These are phyloP conservation scores for Adelges cooleyi DNA, from an alignment of 1,140 invertebrate species.

Conservation along the genomic window DNA sequence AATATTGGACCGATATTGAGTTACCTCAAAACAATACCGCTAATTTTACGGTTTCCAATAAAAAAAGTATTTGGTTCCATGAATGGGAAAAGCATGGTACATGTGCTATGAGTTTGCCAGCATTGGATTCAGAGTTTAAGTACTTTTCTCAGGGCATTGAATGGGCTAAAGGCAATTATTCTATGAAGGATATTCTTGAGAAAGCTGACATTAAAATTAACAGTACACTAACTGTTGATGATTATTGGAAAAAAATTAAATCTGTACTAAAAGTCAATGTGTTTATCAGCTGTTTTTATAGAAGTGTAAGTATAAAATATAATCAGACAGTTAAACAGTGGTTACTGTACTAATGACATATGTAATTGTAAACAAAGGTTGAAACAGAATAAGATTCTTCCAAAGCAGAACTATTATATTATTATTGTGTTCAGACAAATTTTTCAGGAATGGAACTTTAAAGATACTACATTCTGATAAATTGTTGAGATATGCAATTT, in stretches of 20 bases:
- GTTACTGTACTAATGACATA: too few relatives aligned
- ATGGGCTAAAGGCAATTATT: constrained; percentile 37
- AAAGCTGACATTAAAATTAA: constrained; percentile 4
- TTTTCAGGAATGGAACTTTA: too few relatives aligned
- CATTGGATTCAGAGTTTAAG: constrained; percentile 52
- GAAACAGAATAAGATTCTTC: too few relatives aligned
- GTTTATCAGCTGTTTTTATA: not conserved
- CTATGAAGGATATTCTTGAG: constrained; percentile 4
- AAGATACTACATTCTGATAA: too few relatives aligned
- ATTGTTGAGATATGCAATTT: too few relatives aligned
- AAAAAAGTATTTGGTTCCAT: constrained; percentile 57
- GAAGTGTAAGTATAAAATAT: constrained; percentile 11
- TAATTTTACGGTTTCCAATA: constrained; percentile 33
- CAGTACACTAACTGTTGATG: constrained; percentile 3
- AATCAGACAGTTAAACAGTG: too few relatives aligned
- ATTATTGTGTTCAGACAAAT: too few relatives aligned
- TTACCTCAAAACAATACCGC: not conserved
- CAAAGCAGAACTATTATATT: too few relatives aligned
- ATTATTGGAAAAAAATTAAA: constrained; percentile 12
- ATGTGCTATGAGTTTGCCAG: constrained; percentile 52
- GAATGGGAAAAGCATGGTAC: constrained; percentile 80
- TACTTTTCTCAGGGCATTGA: constrained; percentile 59
- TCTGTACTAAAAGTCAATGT: not conserved
- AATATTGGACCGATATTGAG: constrained; percentile 47
- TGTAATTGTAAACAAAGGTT: too few relatives aligned